Percentiles rank a stretch among this genome's conserved stretches.
Conservation (phyloP, 1,140 invertebrate species). For the Eubasilissa regina region DNA sequence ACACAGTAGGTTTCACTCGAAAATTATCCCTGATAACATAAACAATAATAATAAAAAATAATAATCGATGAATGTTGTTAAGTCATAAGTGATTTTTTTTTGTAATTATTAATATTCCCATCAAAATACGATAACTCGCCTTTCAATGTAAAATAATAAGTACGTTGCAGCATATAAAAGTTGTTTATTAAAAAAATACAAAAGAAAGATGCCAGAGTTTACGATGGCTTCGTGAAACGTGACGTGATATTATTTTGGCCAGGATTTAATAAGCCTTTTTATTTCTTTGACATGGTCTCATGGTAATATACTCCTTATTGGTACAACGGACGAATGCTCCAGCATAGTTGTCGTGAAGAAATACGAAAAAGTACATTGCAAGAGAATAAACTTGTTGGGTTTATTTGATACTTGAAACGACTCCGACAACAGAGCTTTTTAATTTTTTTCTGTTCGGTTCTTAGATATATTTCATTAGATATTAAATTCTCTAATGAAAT, state of each 20-base stretch:
- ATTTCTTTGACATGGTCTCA: conserved; percentile 49
- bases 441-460: too few species aligned
- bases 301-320: conserved; percentile 52
- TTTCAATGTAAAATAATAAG: too few species aligned
- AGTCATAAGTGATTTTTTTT: too few species aligned
- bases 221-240: conserved; percentile 47
- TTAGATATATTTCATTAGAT: too few species aligned
- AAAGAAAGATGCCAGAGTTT: conserved; percentile 43
- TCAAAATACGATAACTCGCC: too few species aligned
- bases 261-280: conserved; percentile 56
- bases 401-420: conserved; percentile 1
- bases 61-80: too few species aligned
- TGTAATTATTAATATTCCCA: too few species aligned
- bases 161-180: conserved; percentile 25
- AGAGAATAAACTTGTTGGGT: background rate
- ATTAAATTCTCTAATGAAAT: too few species aligned
- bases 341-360: background rate
- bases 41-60: too few species aligned
- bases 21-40: too few species aligned
- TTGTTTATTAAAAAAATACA: conserved; percentile 53
- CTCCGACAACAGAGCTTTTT: too few species aligned
- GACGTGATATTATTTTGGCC: conserved; percentile 48
- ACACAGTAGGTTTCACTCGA: too few species aligned
- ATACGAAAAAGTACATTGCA: background rate
- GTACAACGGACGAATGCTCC: conserved; percentile 40